Evolutionary conservation across 37 sponge, comb jelly and placozoan genomes (phyloP).

Genomic region (Oopsacas minuta): DNA sequence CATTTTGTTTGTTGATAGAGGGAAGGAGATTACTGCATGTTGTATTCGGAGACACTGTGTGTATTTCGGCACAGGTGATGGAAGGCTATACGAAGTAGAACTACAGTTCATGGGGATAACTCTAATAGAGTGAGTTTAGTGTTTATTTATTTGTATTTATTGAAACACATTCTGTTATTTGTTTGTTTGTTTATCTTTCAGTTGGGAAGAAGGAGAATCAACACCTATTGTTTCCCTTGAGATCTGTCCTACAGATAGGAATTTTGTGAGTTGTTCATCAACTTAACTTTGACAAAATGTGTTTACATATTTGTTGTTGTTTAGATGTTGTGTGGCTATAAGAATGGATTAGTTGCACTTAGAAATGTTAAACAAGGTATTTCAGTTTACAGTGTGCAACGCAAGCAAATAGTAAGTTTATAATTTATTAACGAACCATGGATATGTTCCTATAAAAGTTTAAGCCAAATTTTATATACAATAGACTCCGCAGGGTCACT

Average conservation of each 20-base stretch:
- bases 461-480: too few species aligned
- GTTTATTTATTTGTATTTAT: neutral
- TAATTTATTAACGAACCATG: neutral
- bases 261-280: neutral
- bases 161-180: neutral
- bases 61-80: neutral
- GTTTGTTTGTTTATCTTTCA: neutral
- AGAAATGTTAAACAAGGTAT: conserved; percentile 6
- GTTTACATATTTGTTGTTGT: neutral
- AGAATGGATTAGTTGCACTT: neutral
- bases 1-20: too few species aligned
- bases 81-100: neutral
- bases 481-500: neutral
- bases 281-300: neutral
- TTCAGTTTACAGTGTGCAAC: neutral
- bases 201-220: conserved; percentile 19
- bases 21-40: conserved; percentile 12
- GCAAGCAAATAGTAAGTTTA: neutral
- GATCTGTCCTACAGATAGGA: conserved; percentile 16
- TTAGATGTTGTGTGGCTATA: conserved; percentile 14
- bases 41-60: neutral
- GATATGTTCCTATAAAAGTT: too few species aligned
- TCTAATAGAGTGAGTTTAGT: conserved; percentile 2
- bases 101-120: neutral
- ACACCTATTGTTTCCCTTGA: neutral